Conservation (phyloP, 2,113 vertebrate species). For the Crotalus helleri region DNA sequence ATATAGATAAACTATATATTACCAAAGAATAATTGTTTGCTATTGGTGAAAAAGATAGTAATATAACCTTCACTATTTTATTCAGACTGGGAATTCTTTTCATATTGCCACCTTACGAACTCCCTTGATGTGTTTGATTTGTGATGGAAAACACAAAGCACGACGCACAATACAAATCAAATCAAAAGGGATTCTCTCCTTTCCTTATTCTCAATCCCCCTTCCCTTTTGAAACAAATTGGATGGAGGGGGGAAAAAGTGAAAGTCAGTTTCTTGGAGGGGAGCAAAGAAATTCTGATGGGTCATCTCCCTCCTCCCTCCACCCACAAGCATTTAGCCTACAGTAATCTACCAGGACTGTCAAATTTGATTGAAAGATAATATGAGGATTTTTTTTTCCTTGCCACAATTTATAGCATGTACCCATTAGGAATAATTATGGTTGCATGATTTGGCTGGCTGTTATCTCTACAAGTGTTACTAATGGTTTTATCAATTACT, state of each 20-base stretch:
- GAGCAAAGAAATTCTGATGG: slow-evolving; percentile 62
- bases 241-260: background rate
- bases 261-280: background rate
- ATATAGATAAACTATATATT: slow-evolving; percentile 59
- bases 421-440: slow-evolving; percentile 96
- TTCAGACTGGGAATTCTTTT: slow-evolving; percentile 57
- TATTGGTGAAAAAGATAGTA: slow-evolving; percentile 59
- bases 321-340: slow-evolving; percentile 56
- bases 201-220: background rate
- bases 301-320: slow-evolving; percentile 63
- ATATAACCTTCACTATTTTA: slow-evolving; percentile 54
- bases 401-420: slow-evolving; percentile 92
- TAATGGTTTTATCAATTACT: slow-evolving; percentile 99
- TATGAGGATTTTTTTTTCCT: slow-evolving; percentile 78
- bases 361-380: slow-evolving; percentile 86
- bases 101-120: slow-evolving; percentile 58
- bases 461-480: slow-evolving; percentile 99
- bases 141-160: slow-evolving; percentile 55
- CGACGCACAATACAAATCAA: slow-evolving; percentile 52
- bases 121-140: slow-evolving; percentile 42
- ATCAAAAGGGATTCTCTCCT: slow-evolving; percentile 48
- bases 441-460: slow-evolving; percentile 92
- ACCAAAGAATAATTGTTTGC: slow-evolving; percentile 55
- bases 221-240: slow-evolving; percentile 49
- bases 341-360: slow-evolving; percentile 75